Base-by-base conservation (phyloP, 2,113 vertebrate species). In the Hiodon alosoides region DNA sequence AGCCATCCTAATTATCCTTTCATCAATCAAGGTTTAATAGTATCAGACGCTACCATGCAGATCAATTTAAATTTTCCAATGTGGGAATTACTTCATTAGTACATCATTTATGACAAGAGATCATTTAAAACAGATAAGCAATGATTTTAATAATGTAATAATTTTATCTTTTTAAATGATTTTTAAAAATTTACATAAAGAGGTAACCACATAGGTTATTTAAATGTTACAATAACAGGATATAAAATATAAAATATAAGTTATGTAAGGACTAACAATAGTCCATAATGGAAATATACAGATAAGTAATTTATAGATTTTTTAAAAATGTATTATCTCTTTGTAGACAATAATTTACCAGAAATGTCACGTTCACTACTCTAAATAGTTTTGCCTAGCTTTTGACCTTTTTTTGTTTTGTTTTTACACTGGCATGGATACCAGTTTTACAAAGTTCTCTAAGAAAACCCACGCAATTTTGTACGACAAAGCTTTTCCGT, bases 1-100 rank as follows among this genome's bases (percentile, higher is more conserved):
- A 78, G 79, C 79, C 64, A 78, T 67, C 7, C 5, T 79, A 81
- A 86, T 83, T 81, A 73, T 31, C 68, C 65, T 73, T 71, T 76
- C 79, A 78, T 76, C 75, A 59, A 79, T 74, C 73, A 71, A 52
- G 66, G 53, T 80, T 69, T 80, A 60, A 48, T 52, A 4, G 53
- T 46, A 61, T 78, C n/a, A 70, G 71, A 74, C 70, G 59, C 69
- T 74, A 57, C 47, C 47, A 66, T 46, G 71, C 78, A 57, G 75
- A 72, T 78, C 74, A 79, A 57, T 51, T 65, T 73, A 53, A 50
- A 83, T 78, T 71, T 47, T 48, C 46, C 67, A n/a, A 8, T 48
- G 67, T 67, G 54, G 52, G 77, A 79, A 81, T 85, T 71, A 70
- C 66, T 52, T 73, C 53, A 47, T 16, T 72, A 79, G 68, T 55